phyloP scores from a whole-genome alignment of 2,113 vertebrate species.

The Corythoichthys haematopterus region DNA sequence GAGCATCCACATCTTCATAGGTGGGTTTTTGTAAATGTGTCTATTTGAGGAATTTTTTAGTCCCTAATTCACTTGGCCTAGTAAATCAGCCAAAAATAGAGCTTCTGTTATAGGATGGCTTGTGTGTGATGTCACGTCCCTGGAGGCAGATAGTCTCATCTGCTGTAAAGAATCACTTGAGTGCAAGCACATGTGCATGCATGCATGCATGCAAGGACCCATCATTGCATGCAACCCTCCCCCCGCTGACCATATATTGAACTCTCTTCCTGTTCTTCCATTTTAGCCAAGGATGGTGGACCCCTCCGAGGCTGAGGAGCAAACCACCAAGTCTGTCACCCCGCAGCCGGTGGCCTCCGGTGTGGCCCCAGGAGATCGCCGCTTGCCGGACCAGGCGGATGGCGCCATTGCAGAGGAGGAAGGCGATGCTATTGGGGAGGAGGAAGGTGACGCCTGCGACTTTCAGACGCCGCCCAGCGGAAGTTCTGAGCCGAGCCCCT shows the following conservation, averaged over 20 bases:
- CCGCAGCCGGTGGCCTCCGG: constrained; percentile 47
- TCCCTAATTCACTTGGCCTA: constrained; percentile 56
- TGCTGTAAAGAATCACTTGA: constrained; percentile 41
- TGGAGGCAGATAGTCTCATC: constrained; percentile 53
- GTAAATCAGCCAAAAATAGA: constrained; percentile 61
- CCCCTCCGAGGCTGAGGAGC: constrained; percentile 71
- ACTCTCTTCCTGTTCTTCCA: constrained; percentile 24
- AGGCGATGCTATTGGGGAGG: constrained; percentile 46
- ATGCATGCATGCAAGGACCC: constrained; percentile 38
- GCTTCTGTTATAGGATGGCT: constrained; percentile 35
- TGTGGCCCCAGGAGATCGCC: constrained; percentile 52
- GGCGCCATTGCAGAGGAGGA: constrained; percentile 53
- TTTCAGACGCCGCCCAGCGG: constrained; percentile 58
- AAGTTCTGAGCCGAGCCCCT: constrained; percentile 54
- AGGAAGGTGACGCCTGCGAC: constrained; percentile 35
- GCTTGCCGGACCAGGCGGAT: constrained; percentile 53
- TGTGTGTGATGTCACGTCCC: constrained; percentile 53
- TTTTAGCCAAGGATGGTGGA: constrained; percentile 72
- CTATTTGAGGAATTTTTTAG: too few species aligned
- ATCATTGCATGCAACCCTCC: constrained; percentile 4
- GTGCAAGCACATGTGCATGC: constrained; percentile 51
- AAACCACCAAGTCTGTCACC: constrained; percentile 61
- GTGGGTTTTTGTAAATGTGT: background rate
- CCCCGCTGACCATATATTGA: constrained; percentile 42
- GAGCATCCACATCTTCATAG: background rate